These are phyloP conservation scores for Octopus bimaculoides DNA, from an alignment of 1,140 invertebrate genomes.

Conservation along the genomic window DNA sequence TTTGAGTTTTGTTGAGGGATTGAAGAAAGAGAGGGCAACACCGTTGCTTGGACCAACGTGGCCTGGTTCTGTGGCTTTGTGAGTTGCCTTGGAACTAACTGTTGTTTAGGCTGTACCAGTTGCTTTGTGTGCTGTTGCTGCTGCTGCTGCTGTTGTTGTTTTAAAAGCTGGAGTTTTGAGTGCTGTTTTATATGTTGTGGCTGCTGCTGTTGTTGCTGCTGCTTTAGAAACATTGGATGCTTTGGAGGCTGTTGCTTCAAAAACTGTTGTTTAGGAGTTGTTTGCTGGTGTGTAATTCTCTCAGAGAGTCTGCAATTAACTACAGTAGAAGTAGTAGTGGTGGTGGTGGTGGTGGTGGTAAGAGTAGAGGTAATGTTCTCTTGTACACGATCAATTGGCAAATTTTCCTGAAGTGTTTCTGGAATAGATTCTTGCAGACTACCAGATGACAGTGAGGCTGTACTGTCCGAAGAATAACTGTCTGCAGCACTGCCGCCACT, in stretches of 20 bases:
- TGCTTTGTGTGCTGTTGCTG: neutral
- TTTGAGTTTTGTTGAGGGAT: too few species aligned
- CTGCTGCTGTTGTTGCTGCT: neutral
- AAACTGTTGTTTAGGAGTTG: neutral
- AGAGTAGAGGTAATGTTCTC: neutral
- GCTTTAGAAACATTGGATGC: neutral
- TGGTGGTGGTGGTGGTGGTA: neutral
- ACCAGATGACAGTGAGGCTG: constrained; percentile 24
- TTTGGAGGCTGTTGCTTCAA: neutral
- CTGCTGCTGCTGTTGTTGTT: neutral
- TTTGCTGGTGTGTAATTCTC: neutral
- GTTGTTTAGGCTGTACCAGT: neutral
- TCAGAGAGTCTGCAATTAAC: neutral
- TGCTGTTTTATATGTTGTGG: neutral
- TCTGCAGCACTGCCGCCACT: constrained; percentile 52
- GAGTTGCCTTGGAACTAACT: neutral
- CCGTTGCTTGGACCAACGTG: too few species aligned
- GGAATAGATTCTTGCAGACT: neutral
- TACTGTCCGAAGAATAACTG: constrained; percentile 49
- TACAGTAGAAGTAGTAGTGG: neutral
- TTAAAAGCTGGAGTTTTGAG: neutral
- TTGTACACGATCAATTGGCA: neutral
- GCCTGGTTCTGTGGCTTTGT: too few species aligned
- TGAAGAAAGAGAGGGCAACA: too few species aligned
- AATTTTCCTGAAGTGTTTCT: neutral